Conservation (phyloP, 2,113 vertebrate species). For the Cervus canadensis region DNA sequence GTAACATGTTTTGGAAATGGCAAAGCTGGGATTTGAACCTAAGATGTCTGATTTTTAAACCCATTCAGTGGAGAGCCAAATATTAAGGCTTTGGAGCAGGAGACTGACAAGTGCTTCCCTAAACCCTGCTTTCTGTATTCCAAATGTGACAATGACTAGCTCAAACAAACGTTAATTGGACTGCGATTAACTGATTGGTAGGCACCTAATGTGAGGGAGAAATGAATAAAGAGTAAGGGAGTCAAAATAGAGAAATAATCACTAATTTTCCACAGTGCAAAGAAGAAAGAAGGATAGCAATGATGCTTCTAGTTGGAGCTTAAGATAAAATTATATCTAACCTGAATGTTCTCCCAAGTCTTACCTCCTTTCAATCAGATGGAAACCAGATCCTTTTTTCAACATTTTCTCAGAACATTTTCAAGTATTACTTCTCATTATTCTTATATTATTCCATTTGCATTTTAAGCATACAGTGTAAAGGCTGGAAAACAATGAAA, state of each 20-base stretch:
- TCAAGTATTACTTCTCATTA: slow-evolving; percentile 75
- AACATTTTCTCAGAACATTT: slow-evolving; percentile 67
- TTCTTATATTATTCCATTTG: slow-evolving; percentile 76
- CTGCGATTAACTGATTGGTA: background rate
- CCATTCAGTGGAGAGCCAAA: background rate
- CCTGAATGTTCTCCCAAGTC: slow-evolving; percentile 34
- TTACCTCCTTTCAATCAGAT: slow-evolving; percentile 58
- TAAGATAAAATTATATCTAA: slow-evolving; percentile 40
- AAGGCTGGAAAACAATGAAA: slow-evolving; percentile 77
- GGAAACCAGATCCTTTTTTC: slow-evolving; percentile 54
- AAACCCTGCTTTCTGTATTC: slow-evolving; percentile 6
- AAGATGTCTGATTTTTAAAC: background rate
- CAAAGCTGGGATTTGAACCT: background rate
- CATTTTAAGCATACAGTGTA: slow-evolving; percentile 73
- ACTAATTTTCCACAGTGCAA: background rate
- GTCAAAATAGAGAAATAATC: slow-evolving; percentile 23
- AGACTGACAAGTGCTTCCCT: background rate
- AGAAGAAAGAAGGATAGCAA: background rate
- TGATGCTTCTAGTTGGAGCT: background rate
- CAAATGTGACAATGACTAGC: background rate
- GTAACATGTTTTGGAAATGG: background rate
- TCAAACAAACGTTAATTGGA: background rate
- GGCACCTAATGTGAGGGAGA: background rate
- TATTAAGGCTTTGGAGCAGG: background rate
- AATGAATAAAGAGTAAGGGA: background rate